Evolutionary conservation across 2,888 invertebrate genomes (phyloP), one percentile per base, ranked within the genome.

Genomic region (Aspidapion aeneum): DNA sequence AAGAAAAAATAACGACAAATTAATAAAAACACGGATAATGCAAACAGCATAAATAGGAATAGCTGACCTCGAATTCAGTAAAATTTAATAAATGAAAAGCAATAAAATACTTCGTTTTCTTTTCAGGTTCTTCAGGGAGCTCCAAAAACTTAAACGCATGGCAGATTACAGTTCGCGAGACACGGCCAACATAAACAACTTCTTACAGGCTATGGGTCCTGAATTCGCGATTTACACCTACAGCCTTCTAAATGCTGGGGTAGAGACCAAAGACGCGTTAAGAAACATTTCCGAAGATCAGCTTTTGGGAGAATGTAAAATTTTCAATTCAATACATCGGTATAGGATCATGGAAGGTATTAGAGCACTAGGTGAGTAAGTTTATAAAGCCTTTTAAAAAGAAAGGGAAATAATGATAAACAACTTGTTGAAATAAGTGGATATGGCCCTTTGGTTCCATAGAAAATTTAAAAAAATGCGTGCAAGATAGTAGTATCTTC

Each of bases 211-310:
- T 54, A 88, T 98, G 64, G 94, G 94, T 1, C 86, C 90, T 1
- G 96, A 96, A 78, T 95, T 96, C 78, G 91, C 94, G 60, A 96
- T 94, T 70, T 99, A 99, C 81, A 97, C 98, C 0, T 99, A 99
- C 81, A 90, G 91, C 59, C 93, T 99, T 93, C 82, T 99, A 59
- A 94, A 96, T 76, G 93, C 95, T 21, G 98, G 98, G 17, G 93
- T 98, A 48, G 97, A 98, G 79, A 77, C 77, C 21, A 91, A 90
- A 76, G 91, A 92, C 70, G 90, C 93, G 9, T 85, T 99, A 65
- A 87, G 92, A 66, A 89, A 88, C 62, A 81, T 98, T 21, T 93
- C 91, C 55, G 97, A 98, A 74, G 98, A 98, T 71, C 96, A 98
- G 80, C 83, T 99, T 63, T 83, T 90, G 67, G 85, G 86, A 22